These are phyloP conservation scores for Bradypodion pumilum DNA, from an alignment of 2,797 vertebrate species.

Conservation along the genomic window DNA sequence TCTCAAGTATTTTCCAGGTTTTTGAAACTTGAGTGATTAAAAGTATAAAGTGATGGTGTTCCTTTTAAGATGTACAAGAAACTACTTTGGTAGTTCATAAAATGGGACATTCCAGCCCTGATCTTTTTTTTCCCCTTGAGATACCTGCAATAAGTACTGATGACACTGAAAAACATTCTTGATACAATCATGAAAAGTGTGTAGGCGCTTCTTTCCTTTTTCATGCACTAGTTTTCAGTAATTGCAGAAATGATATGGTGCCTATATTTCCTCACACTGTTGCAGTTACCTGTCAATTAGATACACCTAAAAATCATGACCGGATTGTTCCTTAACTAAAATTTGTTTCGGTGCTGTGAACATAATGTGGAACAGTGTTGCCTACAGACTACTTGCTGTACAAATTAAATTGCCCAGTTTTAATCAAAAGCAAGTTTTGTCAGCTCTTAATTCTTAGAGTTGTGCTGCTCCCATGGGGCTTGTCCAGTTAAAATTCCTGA, in stretches of 20 bases:
- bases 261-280: conserved; percentile 38
- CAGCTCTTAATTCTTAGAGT: conserved; percentile 7
- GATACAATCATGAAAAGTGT: background rate
- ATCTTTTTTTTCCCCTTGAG: background rate
- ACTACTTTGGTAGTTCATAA: background rate
- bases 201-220: conserved; percentile 5
- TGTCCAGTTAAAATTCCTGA: background rate
- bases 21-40: background rate
- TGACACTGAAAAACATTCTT: background rate
- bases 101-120: background rate
- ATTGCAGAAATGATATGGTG: conserved; percentile 30
- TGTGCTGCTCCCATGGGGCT: conserved; percentile 26
- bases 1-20: background rate
- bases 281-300: conserved; percentile 44
- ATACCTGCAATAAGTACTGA: background rate
- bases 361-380: conserved; percentile 38
- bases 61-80: background rate
- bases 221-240: background rate
- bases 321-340: conserved; percentile 50
- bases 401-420: conserved; percentile 32
- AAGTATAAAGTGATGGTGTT: background rate
- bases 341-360: conserved; percentile 20
- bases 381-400: conserved; percentile 44
- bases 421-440: conserved; percentile 28
- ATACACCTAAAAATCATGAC: conserved; percentile 40